These are phyloP conservation scores for Myxocyprinus asiaticus DNA, from an alignment of 2,113 vertebrate species.

Conservation along the genomic window DNA sequence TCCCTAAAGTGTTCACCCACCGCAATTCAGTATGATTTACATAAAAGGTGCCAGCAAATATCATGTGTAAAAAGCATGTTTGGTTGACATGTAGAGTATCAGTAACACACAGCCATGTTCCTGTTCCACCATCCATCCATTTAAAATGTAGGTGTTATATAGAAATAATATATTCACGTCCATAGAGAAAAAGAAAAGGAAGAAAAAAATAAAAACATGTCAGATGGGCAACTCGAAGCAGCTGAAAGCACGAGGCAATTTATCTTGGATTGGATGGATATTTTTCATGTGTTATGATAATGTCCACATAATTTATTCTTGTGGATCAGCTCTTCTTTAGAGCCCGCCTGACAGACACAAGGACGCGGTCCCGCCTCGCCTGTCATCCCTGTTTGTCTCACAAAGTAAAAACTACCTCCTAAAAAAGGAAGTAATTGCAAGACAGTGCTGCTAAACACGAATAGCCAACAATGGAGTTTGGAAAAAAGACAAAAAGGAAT, in stretches of 20 bases:
- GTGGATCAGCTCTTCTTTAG: slow-evolving; percentile 35
- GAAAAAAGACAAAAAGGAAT: slow-evolving; percentile 4
- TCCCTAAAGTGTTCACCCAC: neutral
- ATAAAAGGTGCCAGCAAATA: slow-evolving; percentile 17
- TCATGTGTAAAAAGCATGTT: neutral
- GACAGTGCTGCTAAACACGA: slow-evolving; percentile 8
- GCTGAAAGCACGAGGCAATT: slow-evolving; percentile 48
- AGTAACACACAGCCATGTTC: neutral
- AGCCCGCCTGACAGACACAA: slow-evolving; percentile 21
- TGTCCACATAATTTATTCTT: slow-evolving; percentile 50
- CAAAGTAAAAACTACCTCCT: slow-evolving; percentile 6
- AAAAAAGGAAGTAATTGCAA: slow-evolving; percentile 2
- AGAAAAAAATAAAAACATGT: slow-evolving; percentile 13
- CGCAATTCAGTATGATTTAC: neutral
- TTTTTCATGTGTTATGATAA: slow-evolving; percentile 48
- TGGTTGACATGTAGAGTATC: slow-evolving; percentile 28
- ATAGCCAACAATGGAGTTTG: slow-evolving; percentile 12
- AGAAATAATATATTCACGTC: slow-evolving; percentile 28
- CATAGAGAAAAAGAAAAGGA: neutral
- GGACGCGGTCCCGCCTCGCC: neutral
- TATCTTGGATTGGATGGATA: slow-evolving; percentile 44
- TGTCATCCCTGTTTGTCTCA: neutral
- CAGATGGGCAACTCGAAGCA: slow-evolving; percentile 44
- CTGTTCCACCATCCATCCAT: neutral
- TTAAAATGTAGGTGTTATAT: slow-evolving; percentile 22